These are phyloP conservation scores for Lasaia peninsularis DNA, from an alignment of 1,140 invertebrate species.

Conservation along the genomic window DNA sequence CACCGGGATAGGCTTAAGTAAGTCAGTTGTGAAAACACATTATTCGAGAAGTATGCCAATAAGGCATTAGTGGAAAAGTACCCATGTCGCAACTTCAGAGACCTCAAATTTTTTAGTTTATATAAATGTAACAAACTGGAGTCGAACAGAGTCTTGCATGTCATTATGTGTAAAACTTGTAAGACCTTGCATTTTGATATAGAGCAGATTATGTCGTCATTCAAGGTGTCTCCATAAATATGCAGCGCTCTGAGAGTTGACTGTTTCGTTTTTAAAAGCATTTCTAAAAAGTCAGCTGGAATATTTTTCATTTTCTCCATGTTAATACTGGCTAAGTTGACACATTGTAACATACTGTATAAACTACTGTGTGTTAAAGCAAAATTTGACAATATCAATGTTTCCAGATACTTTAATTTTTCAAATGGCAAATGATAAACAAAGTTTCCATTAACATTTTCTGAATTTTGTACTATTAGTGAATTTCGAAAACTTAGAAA, in stretches of 20 bases:
- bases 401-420: constrained; percentile 65
- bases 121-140: constrained; percentile 70
- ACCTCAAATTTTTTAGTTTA: constrained; percentile 66
- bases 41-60: constrained; percentile 69
- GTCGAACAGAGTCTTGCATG: constrained; percentile 75
- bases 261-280: constrained; percentile 63
- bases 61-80: constrained; percentile 74
- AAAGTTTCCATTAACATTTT: constrained; percentile 69
- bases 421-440: constrained; percentile 73
- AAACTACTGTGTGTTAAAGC: constrained; percentile 67
- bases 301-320: constrained; percentile 78
- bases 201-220: constrained; percentile 71
- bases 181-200: constrained; percentile 67
- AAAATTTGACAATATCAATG: constrained; percentile 72
- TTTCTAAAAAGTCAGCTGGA: constrained; percentile 69
- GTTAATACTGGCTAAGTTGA: constrained; percentile 69
- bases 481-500: constrained; percentile 76
- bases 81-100: constrained; percentile 71
- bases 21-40: constrained; percentile 67
- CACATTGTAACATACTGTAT: constrained; percentile 70
- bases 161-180: constrained; percentile 72
- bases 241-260: constrained; percentile 61
- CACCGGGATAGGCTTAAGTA: constrained; percentile 74
- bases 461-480: constrained; percentile 64
- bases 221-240: constrained; percentile 74